phyloP scores from a whole-genome alignment of 1,140 invertebrate species.

The Drosophila littoralis region DNA sequence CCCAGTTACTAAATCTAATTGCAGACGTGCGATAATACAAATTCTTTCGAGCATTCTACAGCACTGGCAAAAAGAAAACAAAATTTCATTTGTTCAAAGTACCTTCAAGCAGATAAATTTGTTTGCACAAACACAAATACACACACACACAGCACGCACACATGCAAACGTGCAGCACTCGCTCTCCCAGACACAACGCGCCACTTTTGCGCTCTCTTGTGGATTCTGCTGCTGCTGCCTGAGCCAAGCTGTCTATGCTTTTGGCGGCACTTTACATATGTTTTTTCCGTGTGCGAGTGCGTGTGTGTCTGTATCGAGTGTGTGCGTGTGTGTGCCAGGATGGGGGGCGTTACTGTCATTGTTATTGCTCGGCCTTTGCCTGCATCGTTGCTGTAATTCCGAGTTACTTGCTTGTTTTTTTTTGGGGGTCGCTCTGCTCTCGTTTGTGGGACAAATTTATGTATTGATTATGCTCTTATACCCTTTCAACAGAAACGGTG shows the following conservation, averaged over 20 bases:
- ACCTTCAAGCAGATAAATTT: conserved; percentile 54
- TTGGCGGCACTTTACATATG: conserved; percentile 77
- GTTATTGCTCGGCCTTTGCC: conserved; percentile 61
- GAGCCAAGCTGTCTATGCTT: conserved; percentile 81
- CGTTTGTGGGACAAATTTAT: conserved; percentile 83
- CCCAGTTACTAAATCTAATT: conserved; percentile 79
- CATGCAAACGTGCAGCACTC: conserved; percentile 34
- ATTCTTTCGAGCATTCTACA: conserved; percentile 42
- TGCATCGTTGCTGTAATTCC: conserved; percentile 48
- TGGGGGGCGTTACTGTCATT: conserved; percentile 76
- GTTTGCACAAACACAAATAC: conserved; percentile 50
- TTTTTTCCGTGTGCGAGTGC: conserved; percentile 49
- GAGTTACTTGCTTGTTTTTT: conserved; percentile 52
- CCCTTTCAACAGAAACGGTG: not conserved
- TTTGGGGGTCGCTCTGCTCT: conserved; percentile 72
- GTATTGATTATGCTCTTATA: conserved; percentile 75
- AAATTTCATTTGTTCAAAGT: conserved; percentile 62
- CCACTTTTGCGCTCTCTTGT: conserved; percentile 44
- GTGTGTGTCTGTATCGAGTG: conserved; percentile 10
- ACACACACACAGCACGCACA: conserved; percentile 15
- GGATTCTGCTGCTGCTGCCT: conserved; percentile 36
- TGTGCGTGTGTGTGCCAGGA: conserved; percentile 16
- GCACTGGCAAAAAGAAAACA: conserved; percentile 39
- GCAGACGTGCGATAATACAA: conserved; percentile 76
- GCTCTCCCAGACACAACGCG: conserved; percentile 41